phyloP scores from a whole-genome alignment of 2,113 vertebrate genomes.

The Colaptes auratus region DNA sequence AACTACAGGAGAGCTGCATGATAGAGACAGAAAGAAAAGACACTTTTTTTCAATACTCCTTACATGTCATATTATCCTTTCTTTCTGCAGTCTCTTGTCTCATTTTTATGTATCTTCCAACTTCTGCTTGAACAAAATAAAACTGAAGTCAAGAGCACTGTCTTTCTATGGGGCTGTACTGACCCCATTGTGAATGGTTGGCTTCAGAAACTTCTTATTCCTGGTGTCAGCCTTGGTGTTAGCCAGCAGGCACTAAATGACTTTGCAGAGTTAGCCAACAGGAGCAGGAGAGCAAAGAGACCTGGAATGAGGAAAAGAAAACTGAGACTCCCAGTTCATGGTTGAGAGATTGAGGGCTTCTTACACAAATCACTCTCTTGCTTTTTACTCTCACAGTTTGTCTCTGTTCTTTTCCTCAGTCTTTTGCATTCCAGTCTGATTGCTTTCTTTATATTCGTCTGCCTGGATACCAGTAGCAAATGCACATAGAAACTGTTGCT shows the following conservation, averaged over 20 bases:
- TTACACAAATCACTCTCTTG: not conserved
- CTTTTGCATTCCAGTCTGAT: slow-evolving; percentile 12
- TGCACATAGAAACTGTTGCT: not conserved
- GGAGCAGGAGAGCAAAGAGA: not conserved
- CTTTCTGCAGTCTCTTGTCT: not conserved
- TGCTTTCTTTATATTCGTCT: slow-evolving; percentile 24
- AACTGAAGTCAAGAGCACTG: not conserved
- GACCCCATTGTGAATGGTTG: not conserved
- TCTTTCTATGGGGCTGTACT: not conserved
- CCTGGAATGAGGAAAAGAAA: not conserved
- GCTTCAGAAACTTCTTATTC: not conserved
- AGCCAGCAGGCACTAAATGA: not conserved
- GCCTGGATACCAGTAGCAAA: slow-evolving; percentile 5
- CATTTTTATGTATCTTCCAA: not conserved
- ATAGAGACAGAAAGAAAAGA: not conserved
- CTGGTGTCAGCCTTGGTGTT: not conserved
- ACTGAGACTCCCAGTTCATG: not conserved
- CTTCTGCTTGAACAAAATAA: not conserved
- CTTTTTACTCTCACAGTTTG: not conserved
- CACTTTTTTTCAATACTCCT: not conserved
- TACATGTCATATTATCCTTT: not conserved
- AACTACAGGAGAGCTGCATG: not conserved
- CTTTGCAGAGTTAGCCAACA: not conserved
- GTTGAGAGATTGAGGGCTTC: not conserved
- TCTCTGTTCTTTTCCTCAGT: not conserved